phyloP scores from a whole-genome alignment of 2,113 vertebrate species.

The Eptatretus burgeri region DNA sequence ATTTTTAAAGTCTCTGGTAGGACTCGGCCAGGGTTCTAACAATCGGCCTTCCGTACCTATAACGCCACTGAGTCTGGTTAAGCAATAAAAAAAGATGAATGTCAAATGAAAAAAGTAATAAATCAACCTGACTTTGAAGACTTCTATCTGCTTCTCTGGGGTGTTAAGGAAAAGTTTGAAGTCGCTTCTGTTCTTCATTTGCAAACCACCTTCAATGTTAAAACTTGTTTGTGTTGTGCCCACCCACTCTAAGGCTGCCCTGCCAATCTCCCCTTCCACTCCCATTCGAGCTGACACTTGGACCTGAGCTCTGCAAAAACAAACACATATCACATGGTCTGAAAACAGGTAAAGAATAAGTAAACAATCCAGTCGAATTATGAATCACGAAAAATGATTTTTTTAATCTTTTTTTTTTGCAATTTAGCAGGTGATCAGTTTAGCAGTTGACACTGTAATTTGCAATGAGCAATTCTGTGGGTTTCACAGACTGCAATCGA shows the following conservation, averaged over 20 bases:
- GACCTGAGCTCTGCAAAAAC: constrained; percentile 22
- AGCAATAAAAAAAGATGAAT: too few species aligned
- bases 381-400: neutral
- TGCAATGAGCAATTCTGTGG: too few species aligned
- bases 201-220: constrained; percentile 35
- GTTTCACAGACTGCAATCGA: too few species aligned
- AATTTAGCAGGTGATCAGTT: too few species aligned
- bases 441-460: too few species aligned
- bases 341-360: neutral
- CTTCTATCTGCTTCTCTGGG: constrained; percentile 34
- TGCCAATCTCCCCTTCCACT: constrained; percentile 22
- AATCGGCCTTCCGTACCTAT: too few species aligned
- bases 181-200: constrained; percentile 31
- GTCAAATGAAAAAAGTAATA: too few species aligned
- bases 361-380: too few species aligned
- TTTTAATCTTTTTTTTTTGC: too few species aligned
- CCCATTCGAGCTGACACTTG: constrained; percentile 31
- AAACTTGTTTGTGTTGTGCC: constrained; percentile 21
- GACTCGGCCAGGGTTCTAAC: too few species aligned
- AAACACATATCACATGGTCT: neutral
- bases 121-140: constrained; percentile 29
- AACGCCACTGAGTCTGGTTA: too few species aligned
- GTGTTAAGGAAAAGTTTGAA: constrained; percentile 34
- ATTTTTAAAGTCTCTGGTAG: too few species aligned
- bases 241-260: constrained; percentile 32